phyloP scores from a whole-genome alignment of 1,140 invertebrate species.

The Papilio machaon region DNA sequence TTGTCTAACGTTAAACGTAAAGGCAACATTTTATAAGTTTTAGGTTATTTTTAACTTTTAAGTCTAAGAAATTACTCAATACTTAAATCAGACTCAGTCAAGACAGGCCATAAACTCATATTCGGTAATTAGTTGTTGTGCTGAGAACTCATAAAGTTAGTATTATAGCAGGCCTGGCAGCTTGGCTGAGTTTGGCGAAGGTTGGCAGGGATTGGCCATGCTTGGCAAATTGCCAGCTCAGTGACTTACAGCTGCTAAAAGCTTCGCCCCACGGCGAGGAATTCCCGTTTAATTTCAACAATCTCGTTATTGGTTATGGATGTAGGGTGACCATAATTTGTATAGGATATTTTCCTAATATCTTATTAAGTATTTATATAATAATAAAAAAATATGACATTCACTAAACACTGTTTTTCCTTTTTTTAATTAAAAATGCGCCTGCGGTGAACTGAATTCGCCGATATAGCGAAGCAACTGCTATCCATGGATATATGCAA shows the following conservation, averaged over 20 bases:
- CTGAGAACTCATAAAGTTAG: conserved; percentile 3
- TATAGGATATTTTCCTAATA: not conserved
- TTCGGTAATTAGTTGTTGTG: conserved; percentile 6
- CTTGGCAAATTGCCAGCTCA: not conserved
- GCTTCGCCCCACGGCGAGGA: not conserved
- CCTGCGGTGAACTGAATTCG: no score
- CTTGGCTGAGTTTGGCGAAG: not conserved
- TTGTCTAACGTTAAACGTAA: not conserved
- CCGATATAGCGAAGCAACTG: no score
- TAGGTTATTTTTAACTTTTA: not conserved
- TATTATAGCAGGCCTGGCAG: not conserved
- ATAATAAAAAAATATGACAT: no score
- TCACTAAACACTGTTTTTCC: no score
- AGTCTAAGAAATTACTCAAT: not conserved
- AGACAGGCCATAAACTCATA: not conserved
- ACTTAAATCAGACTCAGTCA: conserved; percentile 12
- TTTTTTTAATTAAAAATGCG: no score
- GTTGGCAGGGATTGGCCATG: not conserved
- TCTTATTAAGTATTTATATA: no score
- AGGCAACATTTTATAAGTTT: not conserved
- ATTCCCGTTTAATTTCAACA: conserved; percentile 22
- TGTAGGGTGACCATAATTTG: not conserved
- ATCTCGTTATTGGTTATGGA: conserved; percentile 9
- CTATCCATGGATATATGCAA: no score
- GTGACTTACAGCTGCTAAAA: conserved; percentile 17